Evolutionary conservation across 2,888 invertebrate genomes (phyloP), one percentile per base, ranked within the genome.

Genomic region (Trichopria drosophilae): DNA sequence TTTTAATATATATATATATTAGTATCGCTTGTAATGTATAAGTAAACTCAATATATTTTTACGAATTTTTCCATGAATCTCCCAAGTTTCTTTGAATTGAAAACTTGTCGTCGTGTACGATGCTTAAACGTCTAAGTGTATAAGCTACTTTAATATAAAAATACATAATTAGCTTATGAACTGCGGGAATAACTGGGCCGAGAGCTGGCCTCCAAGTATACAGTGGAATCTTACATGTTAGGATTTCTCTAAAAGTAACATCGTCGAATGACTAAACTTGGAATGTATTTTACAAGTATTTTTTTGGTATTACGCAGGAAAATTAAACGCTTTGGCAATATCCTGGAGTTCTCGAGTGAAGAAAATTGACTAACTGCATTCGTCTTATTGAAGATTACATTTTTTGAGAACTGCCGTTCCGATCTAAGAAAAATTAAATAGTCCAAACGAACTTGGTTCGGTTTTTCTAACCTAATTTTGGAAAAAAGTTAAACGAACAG

Each of bases 121-220:
- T 59, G 52, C 64, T 64, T 65, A 61, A 55, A 28, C 31, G 31
- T 53, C 59, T 60, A 23, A 52, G 63, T 69, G 65, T 73, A 71
- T 72, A 68, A 69, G 67, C 73, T 75, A 73, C 67, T 73, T 73
- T 74, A 73, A 75, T 75, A 75, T 75, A 75, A 75, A 75, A 75
- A 75, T 75, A 75, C 75, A 75, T 73, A 75, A 75, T 75, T 74
- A 75, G 68, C 72, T 75, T 75, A 75, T 64, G 69, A 73, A 68
- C 71, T 73, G 71, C 64, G 67, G 71, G 68, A 72, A 68, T 69
- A 67, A 70, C 64, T 68, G 64, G 69, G 68, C 70, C 65, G 56
- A 64, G 64, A 26, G 31, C 40, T 53, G 39, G 53, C 55, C 55
- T 47, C 50, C 49, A 74, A 74, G 69, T 75, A 73, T 72, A 69